phyloP scores from a whole-genome alignment of 1,140 invertebrate species.

The Nephotettix cincticeps region DNA sequence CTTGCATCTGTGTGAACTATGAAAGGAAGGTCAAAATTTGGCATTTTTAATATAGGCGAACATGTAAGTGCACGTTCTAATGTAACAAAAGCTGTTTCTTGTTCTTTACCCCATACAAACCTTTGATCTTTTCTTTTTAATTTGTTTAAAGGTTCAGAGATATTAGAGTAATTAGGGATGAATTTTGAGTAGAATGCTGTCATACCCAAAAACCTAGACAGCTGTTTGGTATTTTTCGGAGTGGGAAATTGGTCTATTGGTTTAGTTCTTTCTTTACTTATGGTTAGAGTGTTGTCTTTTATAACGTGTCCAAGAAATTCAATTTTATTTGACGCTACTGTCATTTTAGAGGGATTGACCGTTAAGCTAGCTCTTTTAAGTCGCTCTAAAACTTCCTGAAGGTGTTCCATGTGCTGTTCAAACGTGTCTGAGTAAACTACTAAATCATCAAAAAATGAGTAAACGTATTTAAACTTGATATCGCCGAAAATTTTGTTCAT shows the following conservation, averaged over 20 bases:
- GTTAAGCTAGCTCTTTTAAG: no score
- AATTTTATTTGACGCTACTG: no score
- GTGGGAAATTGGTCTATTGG: background rate
- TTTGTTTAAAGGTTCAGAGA: background rate
- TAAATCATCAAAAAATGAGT: no score
- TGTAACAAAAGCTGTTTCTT: background rate
- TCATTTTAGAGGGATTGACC: no score
- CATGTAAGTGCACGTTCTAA: background rate
- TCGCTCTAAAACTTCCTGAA: no score
- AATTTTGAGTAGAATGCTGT: background rate
- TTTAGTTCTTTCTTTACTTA: background rate
- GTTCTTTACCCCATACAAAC: background rate
- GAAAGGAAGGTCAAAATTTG: background rate
- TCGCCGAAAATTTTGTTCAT: no score
- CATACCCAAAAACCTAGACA: background rate
- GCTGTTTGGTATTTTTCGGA: slow-evolving; percentile 3
- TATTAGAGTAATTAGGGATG: background rate
- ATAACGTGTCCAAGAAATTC: no score
- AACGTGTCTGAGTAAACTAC: no score
- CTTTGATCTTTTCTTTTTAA: background rate
- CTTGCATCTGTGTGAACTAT: background rate
- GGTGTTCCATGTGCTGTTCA: no score
- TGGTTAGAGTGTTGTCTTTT: no score
- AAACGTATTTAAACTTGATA: no score
- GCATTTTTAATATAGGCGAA: background rate